Conservation (phyloP, 64 coral and sea anemone genomes). For the Stylophora pistillata region DNA sequence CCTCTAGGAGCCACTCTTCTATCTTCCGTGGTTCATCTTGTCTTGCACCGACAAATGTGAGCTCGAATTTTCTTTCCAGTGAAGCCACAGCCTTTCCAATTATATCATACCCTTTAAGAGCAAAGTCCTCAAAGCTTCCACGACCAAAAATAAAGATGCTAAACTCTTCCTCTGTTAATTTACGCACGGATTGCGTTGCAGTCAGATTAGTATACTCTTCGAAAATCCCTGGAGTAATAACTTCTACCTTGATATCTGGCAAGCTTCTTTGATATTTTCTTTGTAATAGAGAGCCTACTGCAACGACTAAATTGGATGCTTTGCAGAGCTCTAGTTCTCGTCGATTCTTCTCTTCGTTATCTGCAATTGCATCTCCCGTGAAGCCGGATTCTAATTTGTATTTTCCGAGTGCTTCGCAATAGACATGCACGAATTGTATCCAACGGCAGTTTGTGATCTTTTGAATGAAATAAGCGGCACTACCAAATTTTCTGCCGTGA, state of each 20-base stretch:
- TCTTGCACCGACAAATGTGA: constrained; percentile 4
- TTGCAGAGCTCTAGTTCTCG: not conserved
- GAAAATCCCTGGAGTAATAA: constrained; percentile 31
- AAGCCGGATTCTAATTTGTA: not conserved
- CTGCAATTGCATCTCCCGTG: not conserved
- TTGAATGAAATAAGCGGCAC: not conserved
- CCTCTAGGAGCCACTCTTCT: not conserved
- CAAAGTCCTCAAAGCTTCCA: not conserved
- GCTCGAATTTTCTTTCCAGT: not conserved
- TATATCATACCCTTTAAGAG: constrained; percentile 22
- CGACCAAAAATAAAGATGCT: constrained; percentile 29
- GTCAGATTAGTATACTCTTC: not conserved
- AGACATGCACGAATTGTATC: constrained; percentile 35
- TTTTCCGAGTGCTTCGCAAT: constrained; percentile 9
- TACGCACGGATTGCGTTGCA: too few relatives aligned
- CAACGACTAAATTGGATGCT: constrained; percentile 9
- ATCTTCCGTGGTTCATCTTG: not conserved
- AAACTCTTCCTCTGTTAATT: not conserved
- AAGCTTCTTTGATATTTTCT: constrained; percentile 6
- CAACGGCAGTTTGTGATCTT: not conserved
- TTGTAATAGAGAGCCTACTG: constrained; percentile 5
- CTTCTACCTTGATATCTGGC: not conserved
- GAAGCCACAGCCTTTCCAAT: not conserved
- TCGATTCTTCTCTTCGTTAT: not conserved
- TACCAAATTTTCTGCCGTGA: constrained; percentile 25